Conservation (phyloP, 2,888 invertebrate genomes). For the Polia nebulosa region DNA sequence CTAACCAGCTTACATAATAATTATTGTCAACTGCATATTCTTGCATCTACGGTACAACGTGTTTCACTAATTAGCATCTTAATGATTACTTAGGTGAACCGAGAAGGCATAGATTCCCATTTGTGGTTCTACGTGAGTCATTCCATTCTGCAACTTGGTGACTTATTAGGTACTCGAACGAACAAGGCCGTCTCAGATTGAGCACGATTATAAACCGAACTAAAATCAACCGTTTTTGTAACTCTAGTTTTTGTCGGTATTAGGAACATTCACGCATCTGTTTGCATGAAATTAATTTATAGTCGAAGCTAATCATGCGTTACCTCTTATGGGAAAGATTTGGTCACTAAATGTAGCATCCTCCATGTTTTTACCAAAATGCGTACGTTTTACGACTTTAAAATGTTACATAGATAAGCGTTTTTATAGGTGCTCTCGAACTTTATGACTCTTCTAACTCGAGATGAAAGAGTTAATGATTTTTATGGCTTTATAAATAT, state of each 20-base stretch:
- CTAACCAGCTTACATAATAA: conserved; percentile 7
- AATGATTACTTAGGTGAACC: conserved; percentile 37
- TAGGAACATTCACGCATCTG: conserved; percentile 42
- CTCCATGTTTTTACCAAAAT: conserved; percentile 34
- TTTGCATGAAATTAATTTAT: conserved; percentile 35
- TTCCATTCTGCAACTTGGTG: conserved; percentile 72
- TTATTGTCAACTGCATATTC: conserved; percentile 35
- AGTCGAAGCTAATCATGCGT: conserved; percentile 35
- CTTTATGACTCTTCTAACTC: conserved; percentile 69
- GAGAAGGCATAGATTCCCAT: conserved; percentile 63
- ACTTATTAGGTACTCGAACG: conserved; percentile 71
- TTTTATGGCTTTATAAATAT: conserved; percentile 64
- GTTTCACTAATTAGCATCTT: conserved; percentile 65
- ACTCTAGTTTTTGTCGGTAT: conserved; percentile 57
- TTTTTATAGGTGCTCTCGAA: conserved; percentile 64
- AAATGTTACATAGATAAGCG: conserved; percentile 61
- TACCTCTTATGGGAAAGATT: conserved; percentile 1
- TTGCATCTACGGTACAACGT: conserved; percentile 39
- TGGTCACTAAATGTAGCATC: neutral
- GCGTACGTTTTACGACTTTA: conserved; percentile 47
- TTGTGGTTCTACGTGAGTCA: conserved; percentile 73
- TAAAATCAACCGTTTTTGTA: conserved; percentile 66
- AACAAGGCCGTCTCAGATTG: conserved; percentile 63
- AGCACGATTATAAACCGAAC: conserved; percentile 56
- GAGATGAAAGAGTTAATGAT: conserved; percentile 67